Base-by-base conservation (phyloP, 2,888 invertebrate species). In the Monochamus alternatus region DNA sequence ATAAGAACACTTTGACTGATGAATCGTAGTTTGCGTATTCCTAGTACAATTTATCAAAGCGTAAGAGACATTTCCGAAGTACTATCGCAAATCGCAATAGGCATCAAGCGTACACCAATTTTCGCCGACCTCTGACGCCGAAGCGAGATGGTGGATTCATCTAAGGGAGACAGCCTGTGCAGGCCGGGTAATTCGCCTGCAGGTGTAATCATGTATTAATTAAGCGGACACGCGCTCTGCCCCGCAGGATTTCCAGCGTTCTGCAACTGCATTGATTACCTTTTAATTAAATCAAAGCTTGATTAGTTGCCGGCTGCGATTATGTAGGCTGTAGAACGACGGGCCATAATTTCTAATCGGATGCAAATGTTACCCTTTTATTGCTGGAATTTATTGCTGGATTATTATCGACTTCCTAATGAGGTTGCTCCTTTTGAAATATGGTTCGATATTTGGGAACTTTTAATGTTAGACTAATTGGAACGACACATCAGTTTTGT, bases 201-300 rank as follows among this genome's bases (percentile, higher is more conserved):
- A 86, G 85, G 85, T 85, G 83, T 86, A 86, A 86, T 86, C 86
- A 85, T 84, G 85, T 85, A 86, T 86, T 86, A 86, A 86, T 86
- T 86, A 86, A 85, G 83, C 84, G 84, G 85, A 85, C 85, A 85
- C 84, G 85, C 78, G 84, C 81, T 79, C 78, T 74, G 81, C 80
- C 83, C 83, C 81, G 76, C 80, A 82, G 85, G 84, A 83, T 85
- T 85, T 84, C 81, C 81, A 81, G 78, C 83, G 81, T 84, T 82
- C 82, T 81, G 81, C 82, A 82, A 83, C 81, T 83, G 83, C 83
- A 84, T 84, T 84, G 84, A 85, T 86, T 86, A 84, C 81, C 84
- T 84, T 85, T 84, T 85, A 85, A 86, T 85, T 84, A 84, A 86
- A 85, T 86, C 84, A 83, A 75, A 77, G 79, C 80, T 75, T 81